phyloP scores from a whole-genome alignment of 2,797 vertebrate genomes.

The Parambassis ranga region DNA sequence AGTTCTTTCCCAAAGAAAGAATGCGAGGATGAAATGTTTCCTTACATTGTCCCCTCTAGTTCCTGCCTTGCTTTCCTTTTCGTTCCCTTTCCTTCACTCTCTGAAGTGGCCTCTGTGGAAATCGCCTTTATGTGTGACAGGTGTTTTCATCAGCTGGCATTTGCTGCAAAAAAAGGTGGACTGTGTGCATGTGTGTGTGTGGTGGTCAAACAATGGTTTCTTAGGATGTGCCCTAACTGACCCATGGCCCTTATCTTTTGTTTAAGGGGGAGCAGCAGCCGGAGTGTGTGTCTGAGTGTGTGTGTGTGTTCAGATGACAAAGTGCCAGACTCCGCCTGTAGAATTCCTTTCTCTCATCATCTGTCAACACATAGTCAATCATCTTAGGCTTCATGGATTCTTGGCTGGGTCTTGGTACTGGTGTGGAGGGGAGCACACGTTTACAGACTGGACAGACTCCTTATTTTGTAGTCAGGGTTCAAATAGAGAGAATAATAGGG shows the following conservation, averaged over 20 bases:
- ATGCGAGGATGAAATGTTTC: conserved; percentile 10
- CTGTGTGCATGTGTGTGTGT: not conserved
- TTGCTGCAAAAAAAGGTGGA: not conserved
- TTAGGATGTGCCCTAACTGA: conserved; percentile 37
- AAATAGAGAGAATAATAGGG: no score
- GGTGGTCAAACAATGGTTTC: conserved; percentile 52
- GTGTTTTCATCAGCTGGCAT: conserved; percentile 66
- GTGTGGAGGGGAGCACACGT: not conserved
- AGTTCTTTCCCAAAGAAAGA: no score
- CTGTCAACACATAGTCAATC: not conserved
- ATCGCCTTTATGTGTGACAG: conserved; percentile 36
- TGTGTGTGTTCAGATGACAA: not conserved
- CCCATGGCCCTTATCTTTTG: conserved; percentile 35
- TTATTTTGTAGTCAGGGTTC: no score
- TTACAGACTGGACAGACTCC: no score
- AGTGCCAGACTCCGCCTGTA: conserved; percentile 4
- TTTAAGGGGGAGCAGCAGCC: not conserved
- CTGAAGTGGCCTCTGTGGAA: conserved; percentile 29
- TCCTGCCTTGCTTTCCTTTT: not conserved
- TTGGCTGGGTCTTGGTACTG: not conserved
- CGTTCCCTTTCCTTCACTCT: not conserved
- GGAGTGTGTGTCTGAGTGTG: not conserved
- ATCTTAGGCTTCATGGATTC: not conserved
- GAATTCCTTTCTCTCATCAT: conserved; percentile 43
- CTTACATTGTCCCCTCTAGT: not conserved